Conservation (phyloP, 2,888 invertebrate species). For the Tetranychus piercei region DNA sequence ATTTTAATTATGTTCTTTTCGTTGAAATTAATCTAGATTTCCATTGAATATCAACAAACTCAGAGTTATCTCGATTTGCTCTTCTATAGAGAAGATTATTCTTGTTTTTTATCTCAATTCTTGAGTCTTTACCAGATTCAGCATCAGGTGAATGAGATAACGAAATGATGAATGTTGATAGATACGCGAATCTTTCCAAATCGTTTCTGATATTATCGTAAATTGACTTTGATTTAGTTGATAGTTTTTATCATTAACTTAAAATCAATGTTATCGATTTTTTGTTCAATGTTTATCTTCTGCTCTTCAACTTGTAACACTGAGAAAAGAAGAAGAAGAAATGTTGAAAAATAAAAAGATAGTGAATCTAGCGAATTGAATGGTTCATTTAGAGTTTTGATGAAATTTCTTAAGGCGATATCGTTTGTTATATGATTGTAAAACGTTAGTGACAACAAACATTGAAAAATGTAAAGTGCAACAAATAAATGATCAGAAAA, state of each 20-base stretch:
- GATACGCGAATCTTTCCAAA: neutral
- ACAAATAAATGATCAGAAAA: too few relatives aligned
- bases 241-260: constrained; percentile 1
- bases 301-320: neutral
- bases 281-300: neutral
- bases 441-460: neutral
- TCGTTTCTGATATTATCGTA: neutral
- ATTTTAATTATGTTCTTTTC: too few relatives aligned
- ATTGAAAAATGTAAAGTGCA: neutral
- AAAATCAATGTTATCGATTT: neutral
- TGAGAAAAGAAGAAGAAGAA: too few relatives aligned
- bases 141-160: neutral
- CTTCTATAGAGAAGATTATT: too few relatives aligned
- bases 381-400: neutral
- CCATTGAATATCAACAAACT: too few relatives aligned
- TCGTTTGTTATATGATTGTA: neutral
- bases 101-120: too few relatives aligned
- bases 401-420: neutral
- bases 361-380: neutral
- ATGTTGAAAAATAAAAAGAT: neutral
- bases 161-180: neutral
- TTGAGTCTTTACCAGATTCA: too few relatives aligned
- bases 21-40: too few relatives aligned
- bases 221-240: constrained; percentile 1
- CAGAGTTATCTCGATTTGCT: too few relatives aligned